phyloP scores from a whole-genome alignment of 2,888 invertebrate species.

The Tachina grossa region DNA sequence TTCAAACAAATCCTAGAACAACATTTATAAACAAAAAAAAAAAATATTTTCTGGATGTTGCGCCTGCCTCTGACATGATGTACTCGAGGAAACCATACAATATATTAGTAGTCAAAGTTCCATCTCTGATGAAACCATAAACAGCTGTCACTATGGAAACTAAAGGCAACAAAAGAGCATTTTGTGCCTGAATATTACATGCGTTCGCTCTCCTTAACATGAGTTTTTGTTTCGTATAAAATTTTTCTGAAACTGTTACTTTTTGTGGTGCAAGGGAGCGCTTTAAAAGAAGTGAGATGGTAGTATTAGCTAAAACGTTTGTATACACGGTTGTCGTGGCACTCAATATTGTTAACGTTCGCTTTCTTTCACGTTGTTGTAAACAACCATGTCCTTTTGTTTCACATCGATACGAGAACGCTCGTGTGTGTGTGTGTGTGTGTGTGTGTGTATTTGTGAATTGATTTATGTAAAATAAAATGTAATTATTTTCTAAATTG shows the following conservation, averaged over 20 bases:
- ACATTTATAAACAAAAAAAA: no score
- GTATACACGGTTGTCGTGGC: constrained; percentile 37
- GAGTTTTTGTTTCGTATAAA: background rate
- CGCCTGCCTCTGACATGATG: background rate
- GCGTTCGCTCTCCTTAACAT: constrained; percentile 23
- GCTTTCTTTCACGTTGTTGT: constrained; percentile 1
- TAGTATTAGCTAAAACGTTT: constrained; percentile 51
- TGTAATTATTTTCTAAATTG: background rate
- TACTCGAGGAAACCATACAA: background rate
- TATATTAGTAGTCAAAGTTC: background rate
- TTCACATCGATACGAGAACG: background rate
- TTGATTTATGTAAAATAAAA: background rate
- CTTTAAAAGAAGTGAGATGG: background rate
- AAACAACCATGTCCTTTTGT: constrained; percentile 18
- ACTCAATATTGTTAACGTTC: constrained; percentile 5
- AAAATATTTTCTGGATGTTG: no score
- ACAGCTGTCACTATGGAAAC: constrained; percentile 34
- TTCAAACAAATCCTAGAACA: no score
- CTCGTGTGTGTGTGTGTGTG: background rate
- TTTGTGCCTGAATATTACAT: constrained; percentile 8
- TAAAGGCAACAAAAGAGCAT: constrained; percentile 15
- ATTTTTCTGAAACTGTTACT: constrained; percentile 35
- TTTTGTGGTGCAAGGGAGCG: constrained; percentile 38
- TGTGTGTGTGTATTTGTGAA: background rate
- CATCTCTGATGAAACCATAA: background rate